phyloP scores from a whole-genome alignment of 2,888 invertebrate genomes.

The Patella pellucida region DNA sequence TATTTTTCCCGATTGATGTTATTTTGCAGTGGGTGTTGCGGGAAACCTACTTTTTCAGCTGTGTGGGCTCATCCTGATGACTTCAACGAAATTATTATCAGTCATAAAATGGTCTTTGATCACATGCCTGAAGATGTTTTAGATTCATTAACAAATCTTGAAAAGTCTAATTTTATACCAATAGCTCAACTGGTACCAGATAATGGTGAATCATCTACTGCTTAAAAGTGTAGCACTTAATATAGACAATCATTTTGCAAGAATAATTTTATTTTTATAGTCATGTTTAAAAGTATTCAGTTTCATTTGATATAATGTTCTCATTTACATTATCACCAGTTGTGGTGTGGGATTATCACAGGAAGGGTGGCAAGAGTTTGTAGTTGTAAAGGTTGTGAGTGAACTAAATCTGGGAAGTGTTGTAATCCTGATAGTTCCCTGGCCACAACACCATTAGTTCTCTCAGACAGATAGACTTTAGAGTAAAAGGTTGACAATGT shows the following conservation, averaged over 20 bases:
- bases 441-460: too few species aligned
- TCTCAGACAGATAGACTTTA: too few species aligned
- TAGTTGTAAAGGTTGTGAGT: too few species aligned
- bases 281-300: too few species aligned
- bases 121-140: slow-evolving; percentile 87
- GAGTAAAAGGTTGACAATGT: too few species aligned
- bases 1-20: background rate
- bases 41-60: slow-evolving; percentile 75
- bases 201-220: background rate
- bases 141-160: slow-evolving; percentile 76
- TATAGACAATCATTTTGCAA: background rate
- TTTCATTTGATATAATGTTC: too few species aligned
- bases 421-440: too few species aligned
- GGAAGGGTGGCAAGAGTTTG: too few species aligned
- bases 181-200: slow-evolving; percentile 5
- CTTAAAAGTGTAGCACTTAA: background rate
- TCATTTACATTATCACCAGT: too few species aligned
- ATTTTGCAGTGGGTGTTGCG: slow-evolving; percentile 44
- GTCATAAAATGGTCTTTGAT: slow-evolving; percentile 88
- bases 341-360: too few species aligned
- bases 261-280: too few species aligned
- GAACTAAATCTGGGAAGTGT: too few species aligned
- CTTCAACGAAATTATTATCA: slow-evolving; percentile 85
- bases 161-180: slow-evolving; percentile 48
- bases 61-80: slow-evolving; percentile 86